These are phyloP conservation scores for Dendronephthya gigantea DNA, from an alignment of 64 coral and sea anemone genomes.

Conservation along the genomic window DNA sequence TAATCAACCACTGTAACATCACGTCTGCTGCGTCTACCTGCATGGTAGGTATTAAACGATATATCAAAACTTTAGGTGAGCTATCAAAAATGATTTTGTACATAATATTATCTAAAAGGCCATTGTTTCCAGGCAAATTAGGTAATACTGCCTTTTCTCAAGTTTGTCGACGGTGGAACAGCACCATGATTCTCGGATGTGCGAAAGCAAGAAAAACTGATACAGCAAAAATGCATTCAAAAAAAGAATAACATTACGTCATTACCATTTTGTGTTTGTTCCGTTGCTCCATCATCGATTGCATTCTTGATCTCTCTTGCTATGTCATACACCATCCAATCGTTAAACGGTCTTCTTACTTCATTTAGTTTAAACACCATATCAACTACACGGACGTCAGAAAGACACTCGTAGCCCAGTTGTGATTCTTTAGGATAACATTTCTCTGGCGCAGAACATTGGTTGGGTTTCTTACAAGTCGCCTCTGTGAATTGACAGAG, in stretches of 20 bases:
- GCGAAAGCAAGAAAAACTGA: not conserved
- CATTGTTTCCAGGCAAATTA: not conserved
- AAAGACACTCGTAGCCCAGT: not conserved
- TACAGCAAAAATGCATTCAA: not conserved
- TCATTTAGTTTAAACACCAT: not conserved
- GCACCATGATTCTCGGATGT: not conserved
- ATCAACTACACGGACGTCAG: not conserved
- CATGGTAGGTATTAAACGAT: not conserved
- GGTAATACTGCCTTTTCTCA: too few relatives aligned
- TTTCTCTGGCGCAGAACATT: not conserved
- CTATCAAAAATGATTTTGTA: not conserved
- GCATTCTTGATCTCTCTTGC: conserved; percentile 4
- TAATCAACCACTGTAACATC: not conserved
- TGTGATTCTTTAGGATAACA: not conserved
- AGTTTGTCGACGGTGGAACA: not conserved
- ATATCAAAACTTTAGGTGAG: not conserved
- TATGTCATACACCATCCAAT: conserved; percentile 1
- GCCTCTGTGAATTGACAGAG: not conserved
- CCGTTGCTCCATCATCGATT: not conserved
- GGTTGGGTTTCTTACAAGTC: not conserved
- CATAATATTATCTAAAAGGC: not conserved
- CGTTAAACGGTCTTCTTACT: not conserved
- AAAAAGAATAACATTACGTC: not conserved
- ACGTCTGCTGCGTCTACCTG: not conserved
- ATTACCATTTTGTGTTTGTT: not conserved